A percentile compares a stretch with the other conserved stretches of the same genome.
Evolutionary conservation across 1,140 invertebrate genomes (phyloP).

Genomic region (Zaprionus capensis): DNA sequence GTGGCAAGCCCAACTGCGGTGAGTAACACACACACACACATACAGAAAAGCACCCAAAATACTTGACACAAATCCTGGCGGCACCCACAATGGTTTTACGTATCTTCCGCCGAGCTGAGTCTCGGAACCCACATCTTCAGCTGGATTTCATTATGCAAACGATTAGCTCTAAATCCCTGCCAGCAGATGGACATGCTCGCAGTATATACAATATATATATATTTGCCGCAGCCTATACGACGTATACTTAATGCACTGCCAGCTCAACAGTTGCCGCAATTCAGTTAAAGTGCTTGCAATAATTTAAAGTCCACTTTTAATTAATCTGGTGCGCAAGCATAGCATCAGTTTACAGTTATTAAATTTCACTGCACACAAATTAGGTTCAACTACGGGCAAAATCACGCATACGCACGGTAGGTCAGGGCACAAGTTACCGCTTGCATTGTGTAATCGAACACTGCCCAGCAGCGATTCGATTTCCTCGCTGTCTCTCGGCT

Average conservation of each 20-base stretch:
- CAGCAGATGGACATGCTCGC: not conserved
- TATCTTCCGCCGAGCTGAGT: not conserved
- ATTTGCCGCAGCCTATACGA: not conserved
- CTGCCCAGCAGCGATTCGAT: not conserved
- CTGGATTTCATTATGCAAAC: slow-evolving; percentile 6
- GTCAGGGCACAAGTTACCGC: slow-evolving; percentile 17
- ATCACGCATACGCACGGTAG: slow-evolving; percentile 59
- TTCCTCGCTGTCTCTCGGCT: not conserved
- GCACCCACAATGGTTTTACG: slow-evolving; percentile 1
- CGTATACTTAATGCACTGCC: not conserved
- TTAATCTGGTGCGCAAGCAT: not conserved
- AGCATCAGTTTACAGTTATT: slow-evolving; percentile 25
- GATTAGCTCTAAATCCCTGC: not conserved
- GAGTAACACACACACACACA: slow-evolving; percentile 79
- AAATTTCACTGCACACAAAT: slow-evolving; percentile 42
- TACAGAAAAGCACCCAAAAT: not conserved
- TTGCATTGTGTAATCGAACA: not conserved
- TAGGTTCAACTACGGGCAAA: slow-evolving; percentile 59
- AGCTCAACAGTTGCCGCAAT: not conserved
- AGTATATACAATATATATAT: not conserved
- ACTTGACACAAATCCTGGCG: slow-evolving; percentile 46
- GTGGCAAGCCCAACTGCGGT: slow-evolving; percentile 95
- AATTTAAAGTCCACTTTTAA: not conserved
- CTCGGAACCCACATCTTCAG: not conserved
- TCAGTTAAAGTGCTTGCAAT: not conserved